Conservation (phyloP, 1,140 invertebrate genomes). For the Drosophila prosaltans region DNA sequence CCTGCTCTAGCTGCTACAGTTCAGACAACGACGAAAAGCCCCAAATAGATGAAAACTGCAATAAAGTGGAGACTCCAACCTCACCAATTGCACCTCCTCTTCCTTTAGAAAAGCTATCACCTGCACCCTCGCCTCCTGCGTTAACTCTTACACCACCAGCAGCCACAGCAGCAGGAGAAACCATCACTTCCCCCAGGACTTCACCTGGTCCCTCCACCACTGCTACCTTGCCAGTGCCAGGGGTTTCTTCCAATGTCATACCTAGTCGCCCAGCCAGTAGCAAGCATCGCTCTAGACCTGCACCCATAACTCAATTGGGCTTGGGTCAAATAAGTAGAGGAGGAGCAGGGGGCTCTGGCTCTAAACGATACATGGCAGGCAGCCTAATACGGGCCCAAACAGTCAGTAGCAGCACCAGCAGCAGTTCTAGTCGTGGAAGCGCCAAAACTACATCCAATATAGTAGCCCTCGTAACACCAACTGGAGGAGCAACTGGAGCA, state of each 20-base stretch:
- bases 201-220: conserved; percentile 38
- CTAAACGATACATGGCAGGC: conserved; percentile 69
- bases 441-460: conserved; percentile 44
- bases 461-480: conserved; percentile 40
- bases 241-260: not conserved
- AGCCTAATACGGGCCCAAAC: conserved; percentile 76
- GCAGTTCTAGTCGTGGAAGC: conserved; percentile 50
- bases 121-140: conserved; percentile 54
- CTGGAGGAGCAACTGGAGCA: conserved; percentile 1
- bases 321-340: conserved; percentile 62
- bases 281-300: conserved; percentile 52
- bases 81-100: conserved; percentile 14
- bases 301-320: conserved; percentile 65
- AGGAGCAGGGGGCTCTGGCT: conserved; percentile 23
- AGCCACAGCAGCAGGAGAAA: conserved; percentile 20
- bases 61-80: conserved; percentile 35
- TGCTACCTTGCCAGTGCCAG: conserved; percentile 48
- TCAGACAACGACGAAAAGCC: conserved; percentile 84
- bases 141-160: conserved; percentile 57
- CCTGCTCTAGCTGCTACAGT: conserved; percentile 86
- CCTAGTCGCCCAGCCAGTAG: conserved; percentile 55
- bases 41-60: conserved; percentile 67
- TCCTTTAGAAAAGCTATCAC: conserved; percentile 1
- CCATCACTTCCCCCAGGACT: conserved; percentile 17
- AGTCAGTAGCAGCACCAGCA: conserved; percentile 67